Conservation (phyloP, 1,140 invertebrate species). For the Triops cancriformis region DNA sequence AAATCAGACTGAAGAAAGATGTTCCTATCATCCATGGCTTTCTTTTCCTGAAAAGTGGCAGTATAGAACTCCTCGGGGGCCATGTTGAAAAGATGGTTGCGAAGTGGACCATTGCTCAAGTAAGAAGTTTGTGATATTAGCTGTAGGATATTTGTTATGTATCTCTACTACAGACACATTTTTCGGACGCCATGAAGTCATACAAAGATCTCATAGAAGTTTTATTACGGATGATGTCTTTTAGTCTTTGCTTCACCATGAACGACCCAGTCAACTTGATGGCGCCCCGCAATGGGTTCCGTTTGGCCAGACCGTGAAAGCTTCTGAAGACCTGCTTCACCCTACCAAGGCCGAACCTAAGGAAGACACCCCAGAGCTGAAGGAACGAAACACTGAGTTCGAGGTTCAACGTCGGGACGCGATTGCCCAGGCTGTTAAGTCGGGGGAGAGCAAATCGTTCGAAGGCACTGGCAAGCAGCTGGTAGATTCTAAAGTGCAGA, state of each 20-base stretch:
- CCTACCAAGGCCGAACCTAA: not conserved
- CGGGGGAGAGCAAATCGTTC: constrained; percentile 38
- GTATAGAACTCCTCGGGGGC: constrained; percentile 65
- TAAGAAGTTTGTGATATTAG: constrained; percentile 33
- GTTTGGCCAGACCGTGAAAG: constrained; percentile 56
- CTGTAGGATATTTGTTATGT: constrained; percentile 16
- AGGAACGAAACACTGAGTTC: constrained; percentile 41
- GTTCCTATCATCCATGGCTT: constrained; percentile 54
- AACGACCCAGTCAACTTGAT: constrained; percentile 50
- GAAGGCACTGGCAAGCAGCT: constrained; percentile 40
- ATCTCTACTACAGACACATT: not conserved
- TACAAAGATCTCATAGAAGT: not conserved
- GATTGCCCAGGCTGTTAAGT: constrained; percentile 41
- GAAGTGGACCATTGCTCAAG: constrained; percentile 79
- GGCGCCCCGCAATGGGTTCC: constrained; percentile 83
- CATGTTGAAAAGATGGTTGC: constrained; percentile 71
- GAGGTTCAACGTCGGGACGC: constrained; percentile 42
- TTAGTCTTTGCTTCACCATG: constrained; percentile 30
- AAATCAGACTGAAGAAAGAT: constrained; percentile 51
- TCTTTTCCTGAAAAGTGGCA: constrained; percentile 55
- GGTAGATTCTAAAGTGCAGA: constrained; percentile 29
- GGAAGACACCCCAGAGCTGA: constrained; percentile 15
- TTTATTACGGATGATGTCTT: constrained; percentile 15
- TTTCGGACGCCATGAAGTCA: no score
- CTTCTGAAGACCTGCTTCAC: constrained; percentile 23